phyloP scores from a whole-genome alignment of 2,888 invertebrate species.

The Agrotis exclamationis region DNA sequence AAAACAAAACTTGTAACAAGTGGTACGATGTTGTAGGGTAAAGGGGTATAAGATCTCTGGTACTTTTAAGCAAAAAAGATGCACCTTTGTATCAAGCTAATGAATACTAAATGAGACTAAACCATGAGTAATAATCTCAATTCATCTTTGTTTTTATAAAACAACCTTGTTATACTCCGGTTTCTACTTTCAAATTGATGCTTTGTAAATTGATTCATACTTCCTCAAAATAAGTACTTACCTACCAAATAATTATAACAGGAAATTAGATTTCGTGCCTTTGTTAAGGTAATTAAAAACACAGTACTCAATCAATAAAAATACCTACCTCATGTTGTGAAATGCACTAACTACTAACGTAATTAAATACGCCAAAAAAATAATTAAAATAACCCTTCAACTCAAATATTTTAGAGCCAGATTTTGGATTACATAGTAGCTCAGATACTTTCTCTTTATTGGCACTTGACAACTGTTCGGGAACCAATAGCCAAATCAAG shows the following conservation, averaged over 20 bases:
- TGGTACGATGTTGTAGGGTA: too few species aligned
- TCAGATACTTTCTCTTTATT: too few species aligned
- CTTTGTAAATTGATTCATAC: not conserved
- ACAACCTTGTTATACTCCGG: conserved; percentile 1
- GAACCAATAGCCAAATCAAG: too few species aligned
- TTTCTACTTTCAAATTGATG: not conserved
- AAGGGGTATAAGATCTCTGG: too few species aligned
- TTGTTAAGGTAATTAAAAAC: conserved; percentile 1
- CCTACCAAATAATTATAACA: not conserved
- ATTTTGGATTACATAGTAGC: too few species aligned
- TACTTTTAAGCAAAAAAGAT: not conserved
- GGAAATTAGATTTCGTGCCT: conserved; percentile 8
- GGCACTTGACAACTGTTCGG: too few species aligned
- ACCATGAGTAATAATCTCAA: not conserved
- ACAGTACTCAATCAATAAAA: conserved; percentile 7
- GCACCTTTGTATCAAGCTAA: conserved; percentile 6
- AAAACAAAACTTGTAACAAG: too few species aligned
- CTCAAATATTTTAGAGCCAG: not conserved
- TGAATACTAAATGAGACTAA: conserved; percentile 12
- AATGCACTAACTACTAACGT: not conserved
- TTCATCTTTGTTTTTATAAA: not conserved
- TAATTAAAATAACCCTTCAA: not conserved
- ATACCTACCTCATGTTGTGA: not conserved
- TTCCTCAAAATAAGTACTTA: conserved; percentile 1
- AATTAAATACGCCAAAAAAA: not conserved